A percentile compares a stretch with the other conserved stretches of the same genome.
These are phyloP conservation scores for Agrenia bidenticulata DNA, from an alignment of 2,888 invertebrate species.

Conservation along the genomic window DNA sequence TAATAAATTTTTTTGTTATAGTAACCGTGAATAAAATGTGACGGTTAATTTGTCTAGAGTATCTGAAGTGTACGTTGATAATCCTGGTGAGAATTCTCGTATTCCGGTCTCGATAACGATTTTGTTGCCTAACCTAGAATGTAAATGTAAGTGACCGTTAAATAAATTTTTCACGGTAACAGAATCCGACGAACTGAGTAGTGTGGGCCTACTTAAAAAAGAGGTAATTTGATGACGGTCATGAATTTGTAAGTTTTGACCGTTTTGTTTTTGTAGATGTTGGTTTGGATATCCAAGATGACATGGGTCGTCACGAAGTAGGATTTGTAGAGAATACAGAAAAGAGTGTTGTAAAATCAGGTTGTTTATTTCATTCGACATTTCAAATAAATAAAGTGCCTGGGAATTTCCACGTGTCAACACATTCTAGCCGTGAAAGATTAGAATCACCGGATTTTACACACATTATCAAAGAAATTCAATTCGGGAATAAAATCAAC, in stretches of 20 bases:
- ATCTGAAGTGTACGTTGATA: constrained; percentile 62
- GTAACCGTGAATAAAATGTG: neutral
- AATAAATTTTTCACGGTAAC: no score
- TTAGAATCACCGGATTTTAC: constrained; percentile 61
- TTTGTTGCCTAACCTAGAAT: constrained; percentile 59
- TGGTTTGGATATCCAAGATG: constrained; percentile 64
- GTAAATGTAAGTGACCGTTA: constrained; percentile 58
- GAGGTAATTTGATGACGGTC: no score
- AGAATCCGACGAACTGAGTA: neutral
- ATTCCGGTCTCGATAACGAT: constrained; percentile 62
- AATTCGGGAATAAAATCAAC: constrained; percentile 55
- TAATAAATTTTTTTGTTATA: neutral
- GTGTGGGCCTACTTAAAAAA: neutral
- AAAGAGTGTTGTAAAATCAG: constrained; percentile 57
- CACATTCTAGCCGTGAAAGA: constrained; percentile 60
- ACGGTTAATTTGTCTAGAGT: constrained; percentile 55
- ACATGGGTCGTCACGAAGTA: constrained; percentile 64
- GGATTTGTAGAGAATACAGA: constrained; percentile 62
- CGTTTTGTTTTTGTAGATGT: constrained; percentile 56
- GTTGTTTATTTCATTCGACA: constrained; percentile 61
- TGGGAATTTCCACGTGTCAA: constrained; percentile 64
- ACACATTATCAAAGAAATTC: constrained; percentile 61
- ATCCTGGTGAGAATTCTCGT: constrained; percentile 58
- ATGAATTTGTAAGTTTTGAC: no score
- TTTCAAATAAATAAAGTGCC: constrained; percentile 58